Evolutionary conservation across 2,888 invertebrate species (phyloP).

Genomic region (Branchellion lobata): DNA sequence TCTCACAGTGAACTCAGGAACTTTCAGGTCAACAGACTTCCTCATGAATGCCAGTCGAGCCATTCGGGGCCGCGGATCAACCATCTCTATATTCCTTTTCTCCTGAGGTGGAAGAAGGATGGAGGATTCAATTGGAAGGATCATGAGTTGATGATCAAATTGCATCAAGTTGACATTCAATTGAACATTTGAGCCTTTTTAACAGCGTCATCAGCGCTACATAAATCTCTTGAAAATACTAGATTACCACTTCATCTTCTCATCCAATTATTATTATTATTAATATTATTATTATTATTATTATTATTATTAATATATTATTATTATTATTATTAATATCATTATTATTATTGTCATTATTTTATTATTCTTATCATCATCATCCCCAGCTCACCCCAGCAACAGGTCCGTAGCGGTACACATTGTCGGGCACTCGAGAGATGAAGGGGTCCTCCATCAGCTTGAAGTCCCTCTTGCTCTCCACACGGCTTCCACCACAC

Average conservation of each 20-base stretch:
- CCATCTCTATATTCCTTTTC: slow-evolving; percentile 3
- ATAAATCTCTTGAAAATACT: too few relatives aligned
- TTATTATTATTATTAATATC: too few relatives aligned
- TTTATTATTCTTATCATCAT: too few relatives aligned
- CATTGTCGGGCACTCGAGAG: background rate
- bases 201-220: too few relatives aligned
- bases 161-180: background rate
- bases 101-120: background rate
- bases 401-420: background rate
- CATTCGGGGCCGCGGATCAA: slow-evolving; percentile 20
- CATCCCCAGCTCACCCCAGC: background rate
- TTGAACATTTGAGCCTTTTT: background rate
- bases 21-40: background rate
- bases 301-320: too few relatives aligned
- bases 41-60: slow-evolving; percentile 1
- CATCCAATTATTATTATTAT: too few relatives aligned
- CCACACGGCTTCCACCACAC: too few relatives aligned
- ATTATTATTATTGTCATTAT: too few relatives aligned
- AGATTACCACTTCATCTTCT: too few relatives aligned
- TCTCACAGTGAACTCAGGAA: slow-evolving; percentile 31
- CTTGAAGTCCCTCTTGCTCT: background rate
- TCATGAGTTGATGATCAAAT: background rate
- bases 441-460: background rate
- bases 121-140: background rate
- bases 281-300: too few relatives aligned